Evolutionary conservation across 2,113 vertebrate species (phyloP), one percentile per base, ranked within the genome.

Genomic region (Syngnathoides biaculeatus): DNA sequence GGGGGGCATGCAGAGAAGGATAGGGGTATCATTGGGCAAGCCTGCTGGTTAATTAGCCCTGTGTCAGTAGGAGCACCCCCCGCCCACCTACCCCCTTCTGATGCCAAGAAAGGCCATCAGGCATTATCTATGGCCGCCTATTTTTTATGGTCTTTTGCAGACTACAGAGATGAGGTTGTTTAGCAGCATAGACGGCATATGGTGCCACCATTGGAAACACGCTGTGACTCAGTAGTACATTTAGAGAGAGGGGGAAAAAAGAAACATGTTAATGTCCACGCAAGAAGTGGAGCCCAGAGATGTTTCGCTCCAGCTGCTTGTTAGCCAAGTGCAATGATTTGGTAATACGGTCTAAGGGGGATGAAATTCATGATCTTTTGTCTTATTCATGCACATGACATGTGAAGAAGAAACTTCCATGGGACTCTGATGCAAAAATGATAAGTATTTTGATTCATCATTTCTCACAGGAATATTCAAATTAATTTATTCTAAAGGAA

Each of bases 21-120:
- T 74, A 81, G 76, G 81, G 85, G 82, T 90, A 90, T 90, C 65
- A 82, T 84, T 80, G 89, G 84, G 92, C 89, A 89, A 88, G 92
- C 91, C 88, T 71, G 84, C 81, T 72, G 89, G 89, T 89, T 86
- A 89, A 93, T 92, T 91, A 87, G 80, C 85, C 82, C 64, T 78
- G 72, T 72, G 77, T 80, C 72, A 84, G 75, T 79, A 84, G 82
- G 79, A 85, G 81, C 78, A 62, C 72, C 68, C 78, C 82, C 11
- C n/a, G 4, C 52, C 9, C 55, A 30, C 26, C 55, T 4, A 57
- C 45, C 81, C 83, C 88, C 84, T 80, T 75, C 83, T 64, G 82
- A 80, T 75, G 80, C 79, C 83, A 82, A 86, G 81, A 89, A 89
- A 86, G 84, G 87, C 85, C 88, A 89, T 86, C 85, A 86, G 85